Conservation (phyloP, 2,113 vertebrate genomes). For the Lampris incognitus region DNA sequence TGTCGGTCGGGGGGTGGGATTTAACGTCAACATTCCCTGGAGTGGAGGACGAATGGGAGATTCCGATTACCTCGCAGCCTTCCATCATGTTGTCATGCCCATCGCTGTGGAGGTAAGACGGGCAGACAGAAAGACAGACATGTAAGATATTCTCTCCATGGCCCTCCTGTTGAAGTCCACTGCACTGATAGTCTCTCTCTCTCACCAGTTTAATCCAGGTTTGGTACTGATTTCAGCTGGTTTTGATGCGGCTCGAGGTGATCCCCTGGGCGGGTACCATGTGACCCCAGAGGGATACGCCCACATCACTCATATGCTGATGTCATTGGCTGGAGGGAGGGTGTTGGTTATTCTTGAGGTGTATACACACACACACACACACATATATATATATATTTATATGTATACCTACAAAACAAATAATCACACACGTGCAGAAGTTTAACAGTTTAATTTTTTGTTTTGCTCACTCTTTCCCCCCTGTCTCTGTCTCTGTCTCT, state of each 20-base stretch:
- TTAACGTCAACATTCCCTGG: slow-evolving; percentile 91
- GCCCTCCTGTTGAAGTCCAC: too few species aligned
- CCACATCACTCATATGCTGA: slow-evolving; percentile 88
- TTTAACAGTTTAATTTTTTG: neutral
- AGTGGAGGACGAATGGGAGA: slow-evolving; percentile 86
- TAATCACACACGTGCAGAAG: neutral
- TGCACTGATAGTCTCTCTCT: too few species aligned
- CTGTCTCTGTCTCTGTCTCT: too few species aligned
- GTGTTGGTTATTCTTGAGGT: slow-evolving; percentile 89
- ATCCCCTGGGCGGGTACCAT: slow-evolving; percentile 88
- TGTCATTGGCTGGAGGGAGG: slow-evolving; percentile 86
- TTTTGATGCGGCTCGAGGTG: slow-evolving; percentile 90
- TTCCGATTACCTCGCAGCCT: slow-evolving; percentile 87
- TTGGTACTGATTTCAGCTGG: slow-evolving; percentile 92
- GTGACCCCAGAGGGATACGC: slow-evolving; percentile 90
- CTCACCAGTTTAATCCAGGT: slow-evolving; percentile 86
- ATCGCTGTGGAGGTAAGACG: slow-evolving; percentile 85
- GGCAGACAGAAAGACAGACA: slow-evolving; percentile 1
- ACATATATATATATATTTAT: neutral
- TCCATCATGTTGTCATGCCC: slow-evolving; percentile 88
- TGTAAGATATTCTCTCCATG: neutral
- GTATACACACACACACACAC: slow-evolving; percentile 8
- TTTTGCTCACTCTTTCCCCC: neutral
- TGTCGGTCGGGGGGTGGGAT: slow-evolving; percentile 80
- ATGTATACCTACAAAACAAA: too few species aligned